These are phyloP conservation scores for Lasioglossum oenotherae DNA, from an alignment of 2,888 invertebrate genomes.

Conservation along the genomic window DNA sequence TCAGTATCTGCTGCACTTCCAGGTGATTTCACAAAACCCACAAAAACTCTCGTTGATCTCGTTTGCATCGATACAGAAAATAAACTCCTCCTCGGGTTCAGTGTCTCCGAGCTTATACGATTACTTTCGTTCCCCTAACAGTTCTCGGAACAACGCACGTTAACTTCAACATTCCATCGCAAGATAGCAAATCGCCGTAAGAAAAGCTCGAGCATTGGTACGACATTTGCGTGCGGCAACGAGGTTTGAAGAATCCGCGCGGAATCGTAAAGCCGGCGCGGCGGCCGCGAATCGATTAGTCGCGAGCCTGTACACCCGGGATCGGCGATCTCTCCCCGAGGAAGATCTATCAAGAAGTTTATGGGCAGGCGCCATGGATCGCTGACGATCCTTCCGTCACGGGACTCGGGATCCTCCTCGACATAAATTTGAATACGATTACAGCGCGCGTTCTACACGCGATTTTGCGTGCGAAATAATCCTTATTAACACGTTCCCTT, in stretches of 20 bases:
- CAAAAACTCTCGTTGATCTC: not conserved
- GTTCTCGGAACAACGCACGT: not conserved
- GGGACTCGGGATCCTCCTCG: slow-evolving; percentile 30
- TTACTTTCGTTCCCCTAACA: not conserved
- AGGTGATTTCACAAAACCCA: not conserved
- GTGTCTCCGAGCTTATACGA: too few species aligned
- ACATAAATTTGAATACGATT: slow-evolving; percentile 63
- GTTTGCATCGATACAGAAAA: too few species aligned
- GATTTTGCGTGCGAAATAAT: slow-evolving; percentile 11
- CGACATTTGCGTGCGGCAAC: slow-evolving; percentile 24
- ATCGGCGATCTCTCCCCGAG: slow-evolving; percentile 13
- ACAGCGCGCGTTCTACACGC: slow-evolving; percentile 11
- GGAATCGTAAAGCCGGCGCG: slow-evolving; percentile 36
- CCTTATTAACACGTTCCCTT: not conserved
- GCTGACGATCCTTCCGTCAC: slow-evolving; percentile 7
- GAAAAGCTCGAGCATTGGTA: slow-evolving; percentile 7
- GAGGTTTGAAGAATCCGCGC: slow-evolving; percentile 1
- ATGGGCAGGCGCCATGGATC: slow-evolving; percentile 28
- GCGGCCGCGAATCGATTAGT: slow-evolving; percentile 50
- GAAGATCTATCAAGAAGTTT: slow-evolving; percentile 52
- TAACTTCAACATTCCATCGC: not conserved
- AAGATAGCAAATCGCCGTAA: not conserved
- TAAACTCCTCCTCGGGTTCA: too few species aligned
- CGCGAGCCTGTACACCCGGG: slow-evolving; percentile 45
- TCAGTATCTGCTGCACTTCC: not conserved